Conservation (phyloP, 2,888 invertebrate species). For the Eupeodes luniger region DNA sequence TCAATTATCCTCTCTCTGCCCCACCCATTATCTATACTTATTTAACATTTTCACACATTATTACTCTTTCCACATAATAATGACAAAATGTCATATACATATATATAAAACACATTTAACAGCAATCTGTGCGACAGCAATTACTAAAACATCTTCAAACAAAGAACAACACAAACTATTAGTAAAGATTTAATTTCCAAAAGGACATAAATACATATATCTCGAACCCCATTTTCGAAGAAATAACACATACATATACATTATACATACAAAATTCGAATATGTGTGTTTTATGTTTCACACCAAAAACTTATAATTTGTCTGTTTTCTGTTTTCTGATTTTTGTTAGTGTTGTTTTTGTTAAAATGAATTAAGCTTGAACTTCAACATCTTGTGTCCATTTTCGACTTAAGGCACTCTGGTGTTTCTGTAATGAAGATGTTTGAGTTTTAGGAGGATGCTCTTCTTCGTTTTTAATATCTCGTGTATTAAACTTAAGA, state of each 20-base stretch:
- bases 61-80: not conserved
- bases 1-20: no score
- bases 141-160: slow-evolving; percentile 47
- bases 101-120: slow-evolving; percentile 12
- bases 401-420: slow-evolving; percentile 30
- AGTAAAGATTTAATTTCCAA: slow-evolving; percentile 64
- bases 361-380: slow-evolving; percentile 47
- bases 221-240: not conserved
- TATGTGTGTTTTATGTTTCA: slow-evolving; percentile 48
- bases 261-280: slow-evolving; percentile 10
- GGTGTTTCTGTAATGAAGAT: slow-evolving; percentile 52
- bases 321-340: not conserved
- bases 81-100: not conserved
- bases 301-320: slow-evolving; percentile 20
- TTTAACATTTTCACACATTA: slow-evolving; percentile 23
- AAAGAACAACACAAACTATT: slow-evolving; percentile 34
- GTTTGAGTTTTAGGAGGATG: not conserved
- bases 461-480: slow-evolving; percentile 58
- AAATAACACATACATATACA: not conserved
- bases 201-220: not conserved
- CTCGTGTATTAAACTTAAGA: slow-evolving; percentile 1
- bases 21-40: not conserved
- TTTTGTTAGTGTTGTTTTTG: not conserved
- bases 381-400: slow-evolving; percentile 71
- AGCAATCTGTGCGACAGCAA: slow-evolving; percentile 63